These are phyloP conservation scores for Drosophila phalerata DNA, from an alignment of 2,888 invertebrate genomes.

Conservation along the genomic window DNA sequence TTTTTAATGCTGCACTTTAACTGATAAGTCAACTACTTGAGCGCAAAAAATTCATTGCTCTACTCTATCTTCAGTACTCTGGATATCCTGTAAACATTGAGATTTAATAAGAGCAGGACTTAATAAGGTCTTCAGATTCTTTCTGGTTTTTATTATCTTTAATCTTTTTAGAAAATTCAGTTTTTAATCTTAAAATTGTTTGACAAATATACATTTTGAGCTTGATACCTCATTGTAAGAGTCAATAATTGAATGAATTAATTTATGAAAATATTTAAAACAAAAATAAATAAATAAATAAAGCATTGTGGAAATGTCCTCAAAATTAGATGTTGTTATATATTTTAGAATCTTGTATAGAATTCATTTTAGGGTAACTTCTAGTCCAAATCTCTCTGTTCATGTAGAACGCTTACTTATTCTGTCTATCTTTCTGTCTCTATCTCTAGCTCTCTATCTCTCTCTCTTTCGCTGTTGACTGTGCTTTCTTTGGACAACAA, in stretches of 20 bases:
- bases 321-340: too few relatives aligned
- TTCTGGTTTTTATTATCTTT: background rate
- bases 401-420: background rate
- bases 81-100: constrained; percentile 1
- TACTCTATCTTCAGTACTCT: background rate
- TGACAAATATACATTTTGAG: too few relatives aligned
- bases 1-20: constrained; percentile 77
- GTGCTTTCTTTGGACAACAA: constrained; percentile 55
- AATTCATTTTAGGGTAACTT: background rate
- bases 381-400: background rate
- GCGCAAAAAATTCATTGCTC: constrained; percentile 19
- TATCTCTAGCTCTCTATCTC: background rate
- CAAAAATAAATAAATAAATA: too few relatives aligned
- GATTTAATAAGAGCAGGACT: background rate
- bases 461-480: constrained; percentile 12
- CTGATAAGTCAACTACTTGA: constrained; percentile 75
- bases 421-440: background rate
- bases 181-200: too few relatives aligned
- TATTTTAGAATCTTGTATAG: too few relatives aligned
- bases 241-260: too few relatives aligned
- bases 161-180: background rate
- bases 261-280: too few relatives aligned
- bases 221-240: too few relatives aligned
- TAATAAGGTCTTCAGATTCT: background rate
- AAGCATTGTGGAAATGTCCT: too few relatives aligned